Base-by-base conservation (phyloP, 1,140 invertebrate genomes). In the Cydia fagiglandana region DNA sequence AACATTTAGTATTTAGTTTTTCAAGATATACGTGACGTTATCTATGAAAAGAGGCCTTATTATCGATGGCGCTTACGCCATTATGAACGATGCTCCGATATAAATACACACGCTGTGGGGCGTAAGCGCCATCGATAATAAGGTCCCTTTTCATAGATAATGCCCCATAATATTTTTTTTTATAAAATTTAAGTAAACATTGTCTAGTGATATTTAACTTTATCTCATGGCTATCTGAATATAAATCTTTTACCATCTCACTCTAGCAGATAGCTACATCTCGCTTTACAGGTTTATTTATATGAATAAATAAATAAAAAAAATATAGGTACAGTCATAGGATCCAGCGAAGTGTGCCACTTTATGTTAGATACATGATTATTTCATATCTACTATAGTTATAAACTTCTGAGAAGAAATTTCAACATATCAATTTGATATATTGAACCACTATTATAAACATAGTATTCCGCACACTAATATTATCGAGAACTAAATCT, bases 381-480 rank as follows among this genome's bases (percentile, higher is more conserved):
- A 61, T 61, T 61, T 61, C 20, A 61, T 61, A 61, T 61, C 24
- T 61, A 24, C 56, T 61, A 61, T 61, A 61, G 56, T 38, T 20
- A 70, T 70, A 70, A 38, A 70, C 66, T 70, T 70, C 45, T 61
- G 56, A 61, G 56, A 38, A 70, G 66, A 70, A 70, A 10, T 38
- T 9, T 41, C 66, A 70, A 70, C 66, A 38, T 45, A 70, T 70
- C 66, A 70, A 38, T 70, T 38, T 70, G 66, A 70, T 45, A 70
- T 34, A 38, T 70, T 38, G 66, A 38, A 70, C 15, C 66, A 70
- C 66, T 70, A 70, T n/a, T 45, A 70, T 38, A 70, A 70, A 70
- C 66, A 70, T 24, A 20, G 6, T n/a, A 61, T n/a, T 12, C 2
- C 2, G 20, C 20, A 61, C 20, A 61, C 20, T 61, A 61, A 24